phyloP scores from a whole-genome alignment of 2,797 vertebrate genomes.

The Cercopithecus petaurista region DNA sequence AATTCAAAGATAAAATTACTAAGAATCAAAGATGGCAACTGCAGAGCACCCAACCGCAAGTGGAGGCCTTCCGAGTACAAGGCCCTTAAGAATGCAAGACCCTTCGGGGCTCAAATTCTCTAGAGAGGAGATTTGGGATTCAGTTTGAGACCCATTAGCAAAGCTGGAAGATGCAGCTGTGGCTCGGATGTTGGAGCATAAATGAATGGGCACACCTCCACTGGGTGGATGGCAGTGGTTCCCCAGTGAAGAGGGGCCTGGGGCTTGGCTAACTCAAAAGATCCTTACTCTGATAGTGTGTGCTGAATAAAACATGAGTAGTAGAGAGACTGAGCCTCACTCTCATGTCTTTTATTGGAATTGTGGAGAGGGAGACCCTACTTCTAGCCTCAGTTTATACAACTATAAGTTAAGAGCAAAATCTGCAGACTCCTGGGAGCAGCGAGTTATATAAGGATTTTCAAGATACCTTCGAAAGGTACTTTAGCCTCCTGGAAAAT shows the following conservation, averaged over 20 bases:
- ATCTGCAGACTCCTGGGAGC: background rate
- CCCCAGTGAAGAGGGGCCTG: background rate
- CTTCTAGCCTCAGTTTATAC: background rate
- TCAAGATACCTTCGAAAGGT: background rate
- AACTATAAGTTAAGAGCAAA: background rate
- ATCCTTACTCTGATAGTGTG: background rate
- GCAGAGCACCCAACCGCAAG: background rate
- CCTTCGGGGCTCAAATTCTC: rapidly evolving
- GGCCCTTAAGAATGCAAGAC: background rate
- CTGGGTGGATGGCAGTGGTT: rapidly evolving
- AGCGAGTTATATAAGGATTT: background rate
- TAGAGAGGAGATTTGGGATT: background rate
- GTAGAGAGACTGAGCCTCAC: background rate
- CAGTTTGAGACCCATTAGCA: background rate
- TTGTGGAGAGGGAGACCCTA: background rate
- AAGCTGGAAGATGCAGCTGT: background rate
- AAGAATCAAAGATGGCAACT: background rate
- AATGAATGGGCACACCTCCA: rapidly evolving
- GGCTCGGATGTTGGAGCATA: background rate
- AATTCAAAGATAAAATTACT: background rate
- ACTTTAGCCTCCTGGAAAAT: background rate
- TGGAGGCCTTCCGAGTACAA: background rate
- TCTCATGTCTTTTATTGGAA: background rate
- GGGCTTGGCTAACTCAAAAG: no score
- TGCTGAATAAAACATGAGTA: background rate